These are phyloP conservation scores for Montipora foliosa DNA, from an alignment of 64 coral and sea anemone genomes.

Conservation along the genomic window DNA sequence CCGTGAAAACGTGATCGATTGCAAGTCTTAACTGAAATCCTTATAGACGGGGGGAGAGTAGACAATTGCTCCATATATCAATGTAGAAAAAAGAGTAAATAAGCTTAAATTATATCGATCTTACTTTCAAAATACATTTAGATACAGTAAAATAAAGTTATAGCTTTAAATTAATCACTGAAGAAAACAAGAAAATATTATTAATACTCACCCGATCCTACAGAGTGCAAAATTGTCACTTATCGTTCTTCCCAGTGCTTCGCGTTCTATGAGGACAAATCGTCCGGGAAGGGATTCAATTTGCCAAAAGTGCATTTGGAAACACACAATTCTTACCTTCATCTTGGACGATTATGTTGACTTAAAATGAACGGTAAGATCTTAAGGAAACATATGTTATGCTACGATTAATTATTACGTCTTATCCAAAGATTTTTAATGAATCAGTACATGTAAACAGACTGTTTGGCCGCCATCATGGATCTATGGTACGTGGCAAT, in stretches of 20 bases:
- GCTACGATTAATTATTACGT: not conserved
- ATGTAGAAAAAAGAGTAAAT: not conserved
- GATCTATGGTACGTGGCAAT: not conserved
- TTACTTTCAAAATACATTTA: too few species aligned
- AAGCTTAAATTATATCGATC: too few species aligned
- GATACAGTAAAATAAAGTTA: too few species aligned
- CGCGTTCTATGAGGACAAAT: not conserved
- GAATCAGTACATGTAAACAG: too few species aligned
- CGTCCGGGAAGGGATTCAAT: not conserved
- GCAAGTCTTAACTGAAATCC: not conserved
- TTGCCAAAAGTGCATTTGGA: not conserved
- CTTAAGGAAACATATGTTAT: not conserved
- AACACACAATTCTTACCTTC: not conserved
- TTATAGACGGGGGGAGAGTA: slow-evolving; percentile 3
- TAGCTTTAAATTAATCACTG: too few species aligned
- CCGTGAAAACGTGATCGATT: slow-evolving; percentile 41
- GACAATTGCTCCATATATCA: not conserved
- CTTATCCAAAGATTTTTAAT: not conserved
- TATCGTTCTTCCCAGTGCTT: slow-evolving; percentile 6
- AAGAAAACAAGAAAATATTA: not conserved
- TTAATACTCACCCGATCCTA: not conserved
- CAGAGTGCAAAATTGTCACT: not conserved
- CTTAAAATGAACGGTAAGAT: slow-evolving; percentile 97
- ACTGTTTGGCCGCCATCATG: not conserved
- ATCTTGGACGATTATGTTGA: slow-evolving; percentile 70